Base-by-base conservation (phyloP, 2,797 vertebrate genomes). In the Gephyroberyx darwinii region DNA sequence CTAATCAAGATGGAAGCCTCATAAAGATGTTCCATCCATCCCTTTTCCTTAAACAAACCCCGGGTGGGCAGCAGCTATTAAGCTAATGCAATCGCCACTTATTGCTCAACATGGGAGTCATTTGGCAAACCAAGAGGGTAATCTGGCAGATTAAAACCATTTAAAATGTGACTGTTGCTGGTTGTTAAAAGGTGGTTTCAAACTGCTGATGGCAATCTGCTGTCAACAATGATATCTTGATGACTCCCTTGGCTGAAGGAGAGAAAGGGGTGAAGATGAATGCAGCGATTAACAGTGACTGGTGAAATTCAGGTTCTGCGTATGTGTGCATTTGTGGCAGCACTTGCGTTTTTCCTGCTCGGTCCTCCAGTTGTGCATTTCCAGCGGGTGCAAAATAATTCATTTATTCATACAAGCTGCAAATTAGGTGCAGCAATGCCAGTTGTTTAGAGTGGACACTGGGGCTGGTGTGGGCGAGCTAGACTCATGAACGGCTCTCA, bases 361-460 rank as follows among this genome's bases (percentile, higher is more conserved):
- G 33, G 75, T 71, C 58, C 64, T 45, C 52, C 79, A 51, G 35
- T 51, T 58, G 77, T 59, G 64, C 75, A 75, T 87, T 84, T 82
- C 37, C 68, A 20, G 62, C 51, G 22, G 14, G 56, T 41, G 59
- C 37, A 53, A 56, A 89, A 84, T 80, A 82, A 88, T 88, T 87
- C 75, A 88, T 92, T 69, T 88, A 89, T 91, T 86, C 86, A 84
- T 57, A 66, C 67, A 26, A 88, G 80, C 82, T 87, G 80, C 78
- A 90, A 86, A 91, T 85, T 53, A 89, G 83, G 56, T 71, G 75
- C 51, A 2, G 63, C 45, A 30, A 31, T 33, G 22, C 33, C 50
- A 60, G 55, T 33, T 43, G 64, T 54, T 35, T n/a, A 48, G 26
- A 68, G 43, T 30, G 70, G 65, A 67, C 74, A 16, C 1, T 57